Percentiles rank a stretch among this genome's conserved stretches.
These are phyloP conservation scores for Dermatophagoides farinae DNA, from an alignment of 1,140 invertebrate species.

Conservation along the genomic window DNA sequence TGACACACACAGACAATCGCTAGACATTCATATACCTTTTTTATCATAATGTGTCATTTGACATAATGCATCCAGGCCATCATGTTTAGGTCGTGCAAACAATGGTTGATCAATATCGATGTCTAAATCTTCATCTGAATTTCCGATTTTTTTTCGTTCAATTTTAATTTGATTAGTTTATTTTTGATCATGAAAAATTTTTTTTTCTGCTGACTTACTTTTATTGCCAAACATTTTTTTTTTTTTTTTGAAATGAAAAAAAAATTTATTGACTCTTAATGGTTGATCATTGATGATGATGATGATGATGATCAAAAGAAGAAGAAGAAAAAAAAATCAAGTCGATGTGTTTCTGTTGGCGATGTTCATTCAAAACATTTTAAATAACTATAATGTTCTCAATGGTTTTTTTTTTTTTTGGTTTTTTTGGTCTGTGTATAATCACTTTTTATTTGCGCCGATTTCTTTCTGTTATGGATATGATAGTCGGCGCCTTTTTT, in stretches of 20 bases:
- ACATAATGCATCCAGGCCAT: conserved; percentile 32
- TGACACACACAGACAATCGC: too few relatives aligned
- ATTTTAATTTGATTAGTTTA: too few relatives aligned
- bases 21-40: conserved; percentile 19
- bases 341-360: not conserved
- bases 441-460: too few relatives aligned
- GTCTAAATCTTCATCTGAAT: conserved; percentile 23
- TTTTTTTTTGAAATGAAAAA: not conserved
- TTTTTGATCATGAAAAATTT: not conserved
- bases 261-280: too few relatives aligned
- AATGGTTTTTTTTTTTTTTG: not conserved
- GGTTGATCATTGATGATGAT: too few relatives aligned
- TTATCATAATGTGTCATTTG: conserved; percentile 32
- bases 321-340: not conserved
- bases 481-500: not conserved
- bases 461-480: too few relatives aligned
- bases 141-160: not conserved
- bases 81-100: conserved; percentile 27
- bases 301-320: too few relatives aligned
- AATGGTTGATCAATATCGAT: conserved; percentile 22
- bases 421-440: too few relatives aligned
- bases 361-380: too few relatives aligned
- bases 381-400: too few relatives aligned
- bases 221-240: not conserved
- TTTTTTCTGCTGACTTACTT: not conserved